phyloP scores from a whole-genome alignment of 2,888 invertebrate species.

The Enoplolaimus lenunculus region DNA sequence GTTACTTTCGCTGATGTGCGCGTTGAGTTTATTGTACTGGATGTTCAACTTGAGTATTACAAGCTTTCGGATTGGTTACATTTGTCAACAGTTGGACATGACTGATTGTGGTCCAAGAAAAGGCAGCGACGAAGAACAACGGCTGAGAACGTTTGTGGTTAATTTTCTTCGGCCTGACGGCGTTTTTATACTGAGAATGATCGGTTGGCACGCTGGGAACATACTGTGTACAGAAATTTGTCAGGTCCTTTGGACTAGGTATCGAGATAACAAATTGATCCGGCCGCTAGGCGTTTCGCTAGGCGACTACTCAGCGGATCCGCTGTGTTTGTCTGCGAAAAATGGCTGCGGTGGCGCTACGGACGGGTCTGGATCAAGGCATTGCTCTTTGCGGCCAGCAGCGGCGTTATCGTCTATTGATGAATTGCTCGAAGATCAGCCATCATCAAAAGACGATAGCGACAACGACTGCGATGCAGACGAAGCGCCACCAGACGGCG shows the following conservation, averaged over 20 bases:
- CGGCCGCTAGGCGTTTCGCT: too few species aligned
- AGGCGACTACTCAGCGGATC: too few species aligned
- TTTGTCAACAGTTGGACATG: constrained; percentile 29
- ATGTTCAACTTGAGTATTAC: constrained; percentile 31
- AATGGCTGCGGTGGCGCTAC: too few species aligned
- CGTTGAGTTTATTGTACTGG: constrained; percentile 37
- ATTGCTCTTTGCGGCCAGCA: too few species aligned
- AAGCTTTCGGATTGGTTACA: constrained; percentile 24
- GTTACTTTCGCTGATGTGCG: constrained; percentile 33
- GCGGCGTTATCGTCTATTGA: too few species aligned
- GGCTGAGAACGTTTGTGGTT: constrained; percentile 30
- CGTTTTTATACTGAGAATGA: constrained; percentile 32
- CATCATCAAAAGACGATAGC: too few species aligned
- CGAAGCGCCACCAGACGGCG: too few species aligned
- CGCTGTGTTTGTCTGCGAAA: too few species aligned
- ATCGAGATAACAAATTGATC: constrained; percentile 13
- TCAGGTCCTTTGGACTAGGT: constrained; percentile 21
- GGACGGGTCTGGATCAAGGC: too few species aligned
- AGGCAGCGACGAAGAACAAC: constrained; percentile 13
- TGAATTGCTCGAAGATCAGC: too few species aligned
- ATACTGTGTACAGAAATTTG: constrained; percentile 23
- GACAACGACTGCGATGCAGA: too few species aligned
- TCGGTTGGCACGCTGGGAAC: constrained; percentile 31
- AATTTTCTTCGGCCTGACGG: constrained; percentile 38
- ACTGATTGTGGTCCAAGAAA: background rate